Conservation (phyloP, 1,140 invertebrate genomes). For the Anastrepha ludens region DNA sequence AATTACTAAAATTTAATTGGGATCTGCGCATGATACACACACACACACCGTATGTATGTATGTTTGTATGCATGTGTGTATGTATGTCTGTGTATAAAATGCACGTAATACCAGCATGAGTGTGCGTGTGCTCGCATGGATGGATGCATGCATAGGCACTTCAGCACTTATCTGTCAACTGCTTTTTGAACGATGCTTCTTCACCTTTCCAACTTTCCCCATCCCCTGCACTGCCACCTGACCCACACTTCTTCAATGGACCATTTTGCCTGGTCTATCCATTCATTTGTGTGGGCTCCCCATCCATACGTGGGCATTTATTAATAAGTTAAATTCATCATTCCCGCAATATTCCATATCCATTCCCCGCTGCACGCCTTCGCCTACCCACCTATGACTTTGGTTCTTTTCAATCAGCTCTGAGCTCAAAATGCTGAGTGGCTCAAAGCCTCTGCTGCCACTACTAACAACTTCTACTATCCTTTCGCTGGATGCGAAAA, state of each 20-base stretch:
- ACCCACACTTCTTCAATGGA: neutral
- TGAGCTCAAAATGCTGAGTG: slow-evolving; percentile 23
- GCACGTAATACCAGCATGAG: no score
- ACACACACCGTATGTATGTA: neutral
- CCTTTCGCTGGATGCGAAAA: neutral
- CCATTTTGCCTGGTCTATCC: neutral
- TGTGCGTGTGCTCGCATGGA: neutral
- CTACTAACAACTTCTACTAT: slow-evolving; percentile 1
- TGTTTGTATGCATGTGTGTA: neutral
- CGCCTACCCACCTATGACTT: neutral
- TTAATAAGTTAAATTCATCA: slow-evolving; percentile 53
- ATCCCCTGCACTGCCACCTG: neutral
- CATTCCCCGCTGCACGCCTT: neutral
- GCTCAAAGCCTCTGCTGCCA: neutral
- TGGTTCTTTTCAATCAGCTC: slow-evolving; percentile 9
- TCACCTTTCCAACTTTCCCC: neutral
- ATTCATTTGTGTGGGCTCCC: neutral
- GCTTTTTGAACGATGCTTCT: slow-evolving; percentile 16
- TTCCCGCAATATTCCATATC: neutral
- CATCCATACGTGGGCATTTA: slow-evolving; percentile 6
- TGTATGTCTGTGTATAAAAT: neutral
- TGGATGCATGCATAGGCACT: neutral
- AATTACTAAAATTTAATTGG: slow-evolving; percentile 51
- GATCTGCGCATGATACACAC: neutral
- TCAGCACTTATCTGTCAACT: slow-evolving; percentile 6